These are phyloP conservation scores for Virgularia gustaviana DNA, from an alignment of 92 coral and sea anemone genomes.

Conservation along the genomic window DNA sequence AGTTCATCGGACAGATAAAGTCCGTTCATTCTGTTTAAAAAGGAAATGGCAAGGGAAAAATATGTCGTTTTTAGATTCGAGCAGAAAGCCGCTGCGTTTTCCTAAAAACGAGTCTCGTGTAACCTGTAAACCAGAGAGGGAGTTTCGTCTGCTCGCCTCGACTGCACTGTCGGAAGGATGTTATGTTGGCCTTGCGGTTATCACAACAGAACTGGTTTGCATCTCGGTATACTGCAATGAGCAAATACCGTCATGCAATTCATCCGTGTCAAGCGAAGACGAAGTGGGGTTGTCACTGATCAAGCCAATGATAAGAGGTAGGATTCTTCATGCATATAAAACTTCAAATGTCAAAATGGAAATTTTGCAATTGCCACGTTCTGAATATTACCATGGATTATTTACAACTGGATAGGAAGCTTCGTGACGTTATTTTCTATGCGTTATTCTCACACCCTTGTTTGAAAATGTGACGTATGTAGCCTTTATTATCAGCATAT, in stretches of 20 bases:
- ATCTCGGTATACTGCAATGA: conserved; percentile 67
- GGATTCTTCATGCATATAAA: conserved; percentile 1
- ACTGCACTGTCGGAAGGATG: conserved; percentile 72
- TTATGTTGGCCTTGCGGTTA: conserved; percentile 69
- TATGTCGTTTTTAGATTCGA: conserved; percentile 9
- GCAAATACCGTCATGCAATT: conserved; percentile 46
- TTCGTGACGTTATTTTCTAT: too few relatives aligned
- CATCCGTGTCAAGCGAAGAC: conserved; percentile 86
- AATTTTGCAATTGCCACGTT: too few relatives aligned
- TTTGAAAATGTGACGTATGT: too few relatives aligned
- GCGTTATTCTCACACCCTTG: too few relatives aligned
- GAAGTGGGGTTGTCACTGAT: conserved; percentile 70
- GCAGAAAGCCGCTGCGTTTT: conserved; percentile 22
- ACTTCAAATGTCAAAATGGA: too few relatives aligned
- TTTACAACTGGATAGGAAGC: too few relatives aligned
- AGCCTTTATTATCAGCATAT: too few relatives aligned
- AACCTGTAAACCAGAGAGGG: conserved; percentile 48
- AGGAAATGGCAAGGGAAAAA: background rate
- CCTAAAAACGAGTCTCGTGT: conserved; percentile 1
- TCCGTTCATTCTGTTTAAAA: background rate
- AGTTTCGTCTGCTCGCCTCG: conserved; percentile 71
- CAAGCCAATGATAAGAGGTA: conserved; percentile 96
- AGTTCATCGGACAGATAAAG: background rate
- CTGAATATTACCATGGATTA: too few relatives aligned
- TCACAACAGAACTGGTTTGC: conserved; percentile 74